Base-by-base conservation (phyloP, 2,888 invertebrate species). In the Trichacis sp. region DNA sequence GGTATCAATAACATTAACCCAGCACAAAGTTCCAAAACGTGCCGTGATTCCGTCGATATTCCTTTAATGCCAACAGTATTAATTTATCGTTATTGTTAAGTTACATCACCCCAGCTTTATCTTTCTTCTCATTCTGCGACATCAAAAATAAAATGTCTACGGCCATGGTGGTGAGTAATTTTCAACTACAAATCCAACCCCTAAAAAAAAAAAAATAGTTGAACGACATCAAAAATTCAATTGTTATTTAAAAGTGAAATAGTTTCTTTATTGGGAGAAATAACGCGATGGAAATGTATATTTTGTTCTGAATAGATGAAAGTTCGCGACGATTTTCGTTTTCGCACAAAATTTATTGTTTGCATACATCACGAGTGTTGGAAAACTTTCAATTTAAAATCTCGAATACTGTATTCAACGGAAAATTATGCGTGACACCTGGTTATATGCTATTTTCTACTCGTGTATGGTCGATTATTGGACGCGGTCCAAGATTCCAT, bases 401-500 rank as follows among this genome's bases (percentile, higher is more conserved):
- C n/a, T 33, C 33, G n/a, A 11, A 33, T 33, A n/a, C 8, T 57
- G 52, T 62, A n/a, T n/a, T 60, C 54, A 68, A 60, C 53, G 60
- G 52, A 55, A 58, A 69, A 73, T 40, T 15, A 71, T 70, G 79
- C 14, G 15, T 9, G 40, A 40, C 40, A 40, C 40, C 40, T 82
- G 83, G 77, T 78, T 75, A 59, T 46, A 58, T 80, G 82, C 83
- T 81, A 81, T 71, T 62, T 59, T 64, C 67, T 61, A 65, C 64
- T 64, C 81, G 75, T 81, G 78, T 81, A 80, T 81, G 81, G 78
- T 74, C 77, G 77, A 74, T 75, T 42, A 55, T 75, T 82, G 81
- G 81, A 76, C 33, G 19, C 38, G 30, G 19, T 74, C 77, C 81
- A 81, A 82, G 69, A 77, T 80, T 77, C 72, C 74, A 52, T 58